Evolutionary conservation across 2,888 invertebrate genomes (phyloP), one percentile per base, ranked within the genome.

Genomic region (Caenorhabditis panamensis): DNA sequence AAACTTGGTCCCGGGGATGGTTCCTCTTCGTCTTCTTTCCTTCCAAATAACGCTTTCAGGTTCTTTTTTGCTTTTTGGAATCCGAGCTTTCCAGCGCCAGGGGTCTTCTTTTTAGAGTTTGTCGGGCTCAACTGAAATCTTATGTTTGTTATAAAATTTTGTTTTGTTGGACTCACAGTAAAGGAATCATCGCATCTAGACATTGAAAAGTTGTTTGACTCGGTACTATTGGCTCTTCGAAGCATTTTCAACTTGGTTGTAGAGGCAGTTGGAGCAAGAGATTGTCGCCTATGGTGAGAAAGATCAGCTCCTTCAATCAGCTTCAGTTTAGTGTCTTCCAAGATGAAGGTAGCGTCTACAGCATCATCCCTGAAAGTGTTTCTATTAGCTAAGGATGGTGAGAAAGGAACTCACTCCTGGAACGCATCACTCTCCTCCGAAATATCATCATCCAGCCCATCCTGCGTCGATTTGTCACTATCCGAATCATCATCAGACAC

Each of bases 61-160:
- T 92, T 92, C 83, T 92, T 92, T 83, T 92, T 92, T 5, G 92
- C 92, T 78, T 91, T 91, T 67, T 91, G 91, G 84, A 92, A 91
- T 18, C 92, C 92, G 8, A 87, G 71, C 51, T 86, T 88, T 41
- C 79, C 79, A 80, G 91, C 90, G 76, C 91, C 90, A 31, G 76
- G 79, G 24, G 82, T 83, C 67, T 85, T 85, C 69, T 84, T 83
- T 56, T 82, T 83, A 13, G 78, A 77, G 36, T 62, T 63, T 16
- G 71, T 56, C 16, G 82, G 78, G 49, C 73, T 75, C 51, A 84
- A 49, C 71, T 79, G 64, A 71, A 69, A 63, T n/a, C n/a, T n/a
- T n/a, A n/a, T n/a, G n/a, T n/a, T n/a, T n/a, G n/a, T n/a, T n/a
- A n/a, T n/a, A n/a, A n/a, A n/a, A 9, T 31, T 31, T 31, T 31